Base-by-base conservation (phyloP, 1,140 invertebrate species). In the Zaprionus inermis region DNA sequence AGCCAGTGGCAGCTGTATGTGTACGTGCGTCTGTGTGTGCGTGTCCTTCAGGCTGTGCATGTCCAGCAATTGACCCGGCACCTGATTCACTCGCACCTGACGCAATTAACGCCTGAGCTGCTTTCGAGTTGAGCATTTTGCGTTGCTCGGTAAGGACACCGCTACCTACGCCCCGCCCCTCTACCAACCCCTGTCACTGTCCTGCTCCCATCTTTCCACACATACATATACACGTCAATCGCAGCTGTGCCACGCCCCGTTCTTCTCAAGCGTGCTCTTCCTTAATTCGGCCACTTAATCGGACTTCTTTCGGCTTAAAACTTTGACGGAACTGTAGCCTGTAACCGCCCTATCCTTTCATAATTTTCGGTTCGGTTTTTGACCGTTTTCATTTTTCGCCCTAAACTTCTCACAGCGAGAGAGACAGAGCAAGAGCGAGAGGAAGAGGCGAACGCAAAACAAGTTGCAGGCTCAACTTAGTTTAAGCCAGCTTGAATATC, bases 41-140 rank as follows among this genome's bases (percentile, higher is more conserved):
- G 16, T 49, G 4, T 36, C 12, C 38, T 44, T 66, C 18, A 54
- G 14, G 28, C 51, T 58, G 16, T 60, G 57, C 57, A 68, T 55
- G 65, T 56, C 36, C 64, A 54, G 20, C 64, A 60, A 68, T 68
- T 30, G 56, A 60, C 34, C 51, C 34, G 64, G 41, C 58, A 63
- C 63, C 63, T 65, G 52, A 36, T 41, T 20, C 52, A 20, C 24
- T 44, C 22, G n/a, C 34, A 69, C 34, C 49, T 30, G 32, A 6
- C 46, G 38, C 70, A 72, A 72, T 72, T 72, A 72, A 67, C 70
- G 63, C 54, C 44, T 59, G 70, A 54, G 18, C 28, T 34, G 44
- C 46, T 58, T 57, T 49, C 7, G 44, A 18, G 28, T 46, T 46
- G 24, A 1, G 18, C 12, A 18, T 36, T 12, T 38, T 24, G 7